Evolutionary conservation across 2,888 invertebrate species (phyloP).

Genomic region (Lasiommata megera): DNA sequence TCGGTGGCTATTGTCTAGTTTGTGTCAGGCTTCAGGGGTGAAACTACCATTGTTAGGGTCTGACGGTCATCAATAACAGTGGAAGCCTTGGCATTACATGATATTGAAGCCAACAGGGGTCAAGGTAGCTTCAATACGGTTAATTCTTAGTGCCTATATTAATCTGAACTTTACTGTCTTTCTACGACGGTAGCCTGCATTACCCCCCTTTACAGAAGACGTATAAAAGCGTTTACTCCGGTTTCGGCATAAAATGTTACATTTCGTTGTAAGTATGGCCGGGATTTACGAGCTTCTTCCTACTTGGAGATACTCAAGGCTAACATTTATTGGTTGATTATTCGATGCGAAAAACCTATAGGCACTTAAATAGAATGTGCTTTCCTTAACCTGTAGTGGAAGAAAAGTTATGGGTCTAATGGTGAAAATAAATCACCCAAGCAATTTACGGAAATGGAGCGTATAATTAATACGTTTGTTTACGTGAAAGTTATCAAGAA

Average conservation of each 20-base stretch:
- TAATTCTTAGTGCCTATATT: slow-evolving; percentile 37
- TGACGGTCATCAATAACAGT: slow-evolving; percentile 50
- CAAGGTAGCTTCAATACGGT: slow-evolving; percentile 63
- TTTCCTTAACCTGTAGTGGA: slow-evolving; percentile 24
- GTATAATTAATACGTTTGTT: slow-evolving; percentile 42
- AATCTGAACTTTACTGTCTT: slow-evolving; percentile 18
- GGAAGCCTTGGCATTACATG: slow-evolving; percentile 56
- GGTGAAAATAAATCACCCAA: slow-evolving; percentile 36
- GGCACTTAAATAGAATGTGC: not conserved
- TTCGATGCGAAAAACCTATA: not conserved
- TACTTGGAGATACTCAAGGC: not conserved
- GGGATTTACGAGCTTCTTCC: slow-evolving; percentile 6
- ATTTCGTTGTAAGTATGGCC: slow-evolving; percentile 11
- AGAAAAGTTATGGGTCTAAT: slow-evolving; percentile 29
- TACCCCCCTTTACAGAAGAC: slow-evolving; percentile 5
- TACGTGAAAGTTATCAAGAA: slow-evolving; percentile 25
- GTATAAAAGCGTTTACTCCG: slow-evolving; percentile 8
- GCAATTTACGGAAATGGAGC: slow-evolving; percentile 36
- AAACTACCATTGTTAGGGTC: slow-evolving; percentile 43
- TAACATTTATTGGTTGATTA: not conserved
- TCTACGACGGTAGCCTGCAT: slow-evolving; percentile 17
- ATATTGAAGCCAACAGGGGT: slow-evolving; percentile 46
- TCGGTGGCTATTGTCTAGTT: slow-evolving; percentile 52
- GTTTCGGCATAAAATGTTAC: slow-evolving; percentile 12
- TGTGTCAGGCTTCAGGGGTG: slow-evolving; percentile 40